Percentiles rank a stretch among this genome's conserved stretches.
Conservation (phyloP, 1,140 invertebrate genomes). For the Lucilia sericata region DNA sequence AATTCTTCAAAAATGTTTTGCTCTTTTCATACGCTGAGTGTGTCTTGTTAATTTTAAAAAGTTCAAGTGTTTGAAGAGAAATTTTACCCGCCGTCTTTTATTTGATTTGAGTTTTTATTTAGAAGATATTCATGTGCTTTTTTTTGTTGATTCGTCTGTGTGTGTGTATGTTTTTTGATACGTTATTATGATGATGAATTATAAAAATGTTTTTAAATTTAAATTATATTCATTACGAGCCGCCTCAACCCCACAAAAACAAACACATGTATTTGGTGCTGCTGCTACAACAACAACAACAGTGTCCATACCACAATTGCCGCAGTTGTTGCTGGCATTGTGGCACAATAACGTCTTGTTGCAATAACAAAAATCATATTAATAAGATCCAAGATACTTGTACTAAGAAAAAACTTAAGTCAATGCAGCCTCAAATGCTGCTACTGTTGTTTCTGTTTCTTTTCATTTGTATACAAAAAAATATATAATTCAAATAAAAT, state of each 20-base stretch:
- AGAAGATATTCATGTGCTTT: no score
- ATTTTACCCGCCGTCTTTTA: background rate
- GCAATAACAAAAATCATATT: background rate
- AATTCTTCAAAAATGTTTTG: no score
- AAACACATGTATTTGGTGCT: background rate
- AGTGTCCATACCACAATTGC: slow-evolving; percentile 24
- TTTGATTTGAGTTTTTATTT: no score
- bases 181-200: background rate
- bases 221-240: background rate
- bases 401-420: background rate
- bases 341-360: background rate
- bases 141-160: background rate
- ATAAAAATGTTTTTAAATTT: slow-evolving; percentile 30
- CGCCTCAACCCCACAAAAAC: no score
- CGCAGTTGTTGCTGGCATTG: background rate
- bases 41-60: slow-evolving; percentile 14
- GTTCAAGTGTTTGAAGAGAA: slow-evolving; percentile 13
- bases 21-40: no score
- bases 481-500: background rate
- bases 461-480: background rate
- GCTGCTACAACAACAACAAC: slow-evolving; percentile 45
- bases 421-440: background rate
- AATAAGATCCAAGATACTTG: background rate
- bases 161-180: background rate
- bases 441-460: background rate